phyloP scores from a whole-genome alignment of 2,888 invertebrate genomes.

The Diaperis boleti region DNA sequence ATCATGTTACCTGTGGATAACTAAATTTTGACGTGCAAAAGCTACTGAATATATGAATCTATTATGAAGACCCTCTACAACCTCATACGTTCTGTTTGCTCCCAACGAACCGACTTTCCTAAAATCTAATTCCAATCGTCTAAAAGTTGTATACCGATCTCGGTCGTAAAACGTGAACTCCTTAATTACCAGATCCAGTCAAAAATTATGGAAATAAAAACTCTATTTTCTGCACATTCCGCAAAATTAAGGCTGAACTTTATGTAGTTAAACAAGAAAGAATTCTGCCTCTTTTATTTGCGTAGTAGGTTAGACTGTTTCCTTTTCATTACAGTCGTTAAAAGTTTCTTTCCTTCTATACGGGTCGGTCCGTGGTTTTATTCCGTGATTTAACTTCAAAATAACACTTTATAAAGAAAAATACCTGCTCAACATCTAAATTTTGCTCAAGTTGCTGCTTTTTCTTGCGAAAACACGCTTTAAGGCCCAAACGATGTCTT shows the following conservation, averaged over 20 bases:
- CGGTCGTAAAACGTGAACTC: too few species aligned
- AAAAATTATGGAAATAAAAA: constrained; percentile 23
- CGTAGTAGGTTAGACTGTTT: constrained; percentile 50
- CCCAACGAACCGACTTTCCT: too few species aligned
- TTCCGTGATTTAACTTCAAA: constrained; percentile 52
- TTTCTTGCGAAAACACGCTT: background rate
- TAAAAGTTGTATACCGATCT: too few species aligned
- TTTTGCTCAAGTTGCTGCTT: background rate
- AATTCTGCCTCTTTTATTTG: constrained; percentile 45
- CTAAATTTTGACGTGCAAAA: too few species aligned
- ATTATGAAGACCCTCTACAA: too few species aligned
- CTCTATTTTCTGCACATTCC: constrained; percentile 2
- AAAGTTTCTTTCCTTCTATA: constrained; percentile 51
- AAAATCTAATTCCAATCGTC: too few species aligned
- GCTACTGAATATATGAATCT: too few species aligned
- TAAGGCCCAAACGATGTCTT: constrained; percentile 9
- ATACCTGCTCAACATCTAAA: constrained; percentile 36
- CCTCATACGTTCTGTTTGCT: too few species aligned
- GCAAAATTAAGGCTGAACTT: constrained; percentile 36
- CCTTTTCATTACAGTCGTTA: constrained; percentile 56
- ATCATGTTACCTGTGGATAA: too few species aligned
- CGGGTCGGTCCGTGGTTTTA: constrained; percentile 47
- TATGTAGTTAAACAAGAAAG: constrained; percentile 43
- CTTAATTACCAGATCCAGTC: background rate
- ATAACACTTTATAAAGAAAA: constrained; percentile 50